Conservation (phyloP, 2,113 vertebrate species). For the Erythrocercus mccallii region DNA sequence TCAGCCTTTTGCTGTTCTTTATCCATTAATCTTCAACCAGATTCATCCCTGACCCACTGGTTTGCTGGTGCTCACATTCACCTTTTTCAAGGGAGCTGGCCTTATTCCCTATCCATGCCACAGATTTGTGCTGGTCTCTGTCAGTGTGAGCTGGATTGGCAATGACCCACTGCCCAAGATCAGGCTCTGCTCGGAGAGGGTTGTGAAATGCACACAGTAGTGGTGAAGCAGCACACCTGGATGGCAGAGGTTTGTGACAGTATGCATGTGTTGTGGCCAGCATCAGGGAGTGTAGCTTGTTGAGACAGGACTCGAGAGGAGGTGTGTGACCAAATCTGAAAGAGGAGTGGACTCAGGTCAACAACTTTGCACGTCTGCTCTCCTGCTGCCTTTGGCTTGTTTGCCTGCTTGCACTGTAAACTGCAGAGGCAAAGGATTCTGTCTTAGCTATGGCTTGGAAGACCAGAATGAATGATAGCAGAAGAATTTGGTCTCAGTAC, state of each 20-base stretch:
- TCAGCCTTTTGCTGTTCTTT: not conserved
- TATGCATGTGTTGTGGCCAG: not conserved
- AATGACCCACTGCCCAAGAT: not conserved
- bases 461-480: not conserved
- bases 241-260: not conserved
- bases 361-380: not conserved
- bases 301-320: not conserved
- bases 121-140: not conserved
- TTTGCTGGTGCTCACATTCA: not conserved
- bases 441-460: not conserved
- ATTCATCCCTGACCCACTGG: too few species aligned
- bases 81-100: not conserved
- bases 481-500: not conserved
- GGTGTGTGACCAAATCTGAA: not conserved
- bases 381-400: not conserved
- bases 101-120: not conserved
- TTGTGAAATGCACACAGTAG: not conserved
- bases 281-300: not conserved
- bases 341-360: not conserved
- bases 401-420: not conserved
- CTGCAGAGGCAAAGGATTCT: not conserved
- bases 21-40: not conserved
- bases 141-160: not conserved
- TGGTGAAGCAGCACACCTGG: not conserved
- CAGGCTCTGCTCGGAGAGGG: not conserved